A percentile compares a stretch with the other conserved stretches of the same genome.
phyloP scores from a whole-genome alignment of 2,797 vertebrate genomes.

The Xiphorhynchus erythropygius region DNA sequence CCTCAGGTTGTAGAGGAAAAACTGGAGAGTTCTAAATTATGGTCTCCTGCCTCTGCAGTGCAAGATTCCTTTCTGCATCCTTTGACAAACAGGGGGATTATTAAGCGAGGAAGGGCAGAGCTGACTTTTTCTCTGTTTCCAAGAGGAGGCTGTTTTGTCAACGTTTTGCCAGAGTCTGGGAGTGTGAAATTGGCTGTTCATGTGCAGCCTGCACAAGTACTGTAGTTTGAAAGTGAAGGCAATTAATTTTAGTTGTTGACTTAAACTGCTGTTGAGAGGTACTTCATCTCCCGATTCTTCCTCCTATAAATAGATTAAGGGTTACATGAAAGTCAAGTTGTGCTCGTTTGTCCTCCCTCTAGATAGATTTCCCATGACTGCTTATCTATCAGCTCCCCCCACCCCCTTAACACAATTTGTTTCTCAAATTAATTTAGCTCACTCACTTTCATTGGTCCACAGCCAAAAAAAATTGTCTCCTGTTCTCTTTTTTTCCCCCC shows the following conservation, averaged over 20 bases:
- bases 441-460: not conserved
- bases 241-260: constrained; percentile 77
- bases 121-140: not conserved
- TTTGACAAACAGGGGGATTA: not conserved
- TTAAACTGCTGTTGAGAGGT: constrained; percentile 75
- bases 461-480: constrained; percentile 1
- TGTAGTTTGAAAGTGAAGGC: constrained; percentile 66
- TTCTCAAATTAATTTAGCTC: constrained; percentile 67
- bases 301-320: constrained; percentile 74
- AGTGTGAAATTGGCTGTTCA: constrained; percentile 58
- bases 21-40: not conserved
- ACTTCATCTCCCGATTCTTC: constrained; percentile 72
- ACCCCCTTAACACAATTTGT: constrained; percentile 40
- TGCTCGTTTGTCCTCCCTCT: constrained; percentile 61
- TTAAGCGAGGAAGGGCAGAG: not conserved
- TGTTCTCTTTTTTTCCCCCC: not conserved
- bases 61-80: not conserved
- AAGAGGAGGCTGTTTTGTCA: constrained; percentile 17
- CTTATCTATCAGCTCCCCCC: constrained; percentile 58
- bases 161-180: constrained; percentile 30
- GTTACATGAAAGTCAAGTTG: constrained; percentile 70
- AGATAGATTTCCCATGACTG: constrained; percentile 67
- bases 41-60: not conserved
- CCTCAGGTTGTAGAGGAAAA: not conserved
- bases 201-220: constrained; percentile 39